Base-by-base conservation (phyloP, 2,888 invertebrate genomes). In the Choristoneura rosaceana region DNA sequence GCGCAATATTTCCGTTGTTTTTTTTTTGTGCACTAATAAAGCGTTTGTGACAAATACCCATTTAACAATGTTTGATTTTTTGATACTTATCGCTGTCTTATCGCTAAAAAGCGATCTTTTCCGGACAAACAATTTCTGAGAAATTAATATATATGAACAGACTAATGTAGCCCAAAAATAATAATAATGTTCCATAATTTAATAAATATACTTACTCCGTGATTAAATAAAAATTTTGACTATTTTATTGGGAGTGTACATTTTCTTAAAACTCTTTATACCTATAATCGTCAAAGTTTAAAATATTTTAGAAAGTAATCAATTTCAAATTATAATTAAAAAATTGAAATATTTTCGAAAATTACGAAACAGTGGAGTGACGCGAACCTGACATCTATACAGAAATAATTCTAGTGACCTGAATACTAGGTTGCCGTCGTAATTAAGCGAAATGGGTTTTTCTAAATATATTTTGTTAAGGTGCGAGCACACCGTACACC, bases 401-500 rank as follows among this genome's bases (percentile, higher is more conserved):
- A 63, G 69, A 77, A 76, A 74, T 76, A 70, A 68, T 75, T 76
- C 76, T 74, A 71, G 71, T 79, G 82, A 79, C 82, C 82, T 76
- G 77, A 67, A 77, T 81, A 74, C 76, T 38, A 69, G 77, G 80
- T 79, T 80, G 77, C 69, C 71, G 66, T 17, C 73, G 76, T 80
- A 80, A 81, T 81, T 80, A 82, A 78, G 77, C 66, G 58, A 58
- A 70, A 62, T 70, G 52, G 41, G 41, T 69, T 64, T 69, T 73
- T 62, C 70, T 67, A 74, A 70, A 70, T 67, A 62, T 67, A 70
- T 58, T 66, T 63, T 45, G 34, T 66, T 45, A 45, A 60, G 60
- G 52, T 69, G 61, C 55, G 65, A 17, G 15, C 62, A 65, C 52
- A 47, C 34, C 33, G 43, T 70, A 47, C 58, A 71, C 50, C 43